These are phyloP conservation scores for Hyla sarda DNA, from an alignment of 2,113 vertebrate genomes.

Conservation along the genomic window DNA sequence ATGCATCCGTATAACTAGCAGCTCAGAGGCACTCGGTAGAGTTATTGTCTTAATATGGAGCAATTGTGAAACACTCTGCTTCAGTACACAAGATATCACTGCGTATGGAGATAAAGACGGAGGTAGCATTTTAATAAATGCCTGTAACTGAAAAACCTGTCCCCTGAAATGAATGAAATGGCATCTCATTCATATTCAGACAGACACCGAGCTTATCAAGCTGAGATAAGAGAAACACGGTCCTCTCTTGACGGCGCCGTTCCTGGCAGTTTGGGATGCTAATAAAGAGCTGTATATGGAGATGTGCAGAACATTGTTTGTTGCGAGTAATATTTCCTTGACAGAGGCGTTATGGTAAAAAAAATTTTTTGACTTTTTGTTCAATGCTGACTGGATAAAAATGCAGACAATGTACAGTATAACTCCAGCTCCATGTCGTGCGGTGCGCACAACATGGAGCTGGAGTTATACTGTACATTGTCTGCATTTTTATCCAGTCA, in stretches of 20 bases:
- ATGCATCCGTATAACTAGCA: neutral
- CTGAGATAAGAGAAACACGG: neutral
- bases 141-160: neutral
- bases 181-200: slow-evolving; percentile 23
- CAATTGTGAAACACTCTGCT: neutral
- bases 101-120: slow-evolving; percentile 8
- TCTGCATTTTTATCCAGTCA: too few relatives aligned
- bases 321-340: neutral
- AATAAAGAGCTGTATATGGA: slow-evolving; percentile 14
- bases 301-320: neutral
- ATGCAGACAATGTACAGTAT: neutral
- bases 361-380: too few relatives aligned
- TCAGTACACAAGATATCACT: neutral
- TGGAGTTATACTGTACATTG: neutral
- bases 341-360: neutral
- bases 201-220: neutral
- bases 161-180: slow-evolving; percentile 16
- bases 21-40: neutral
- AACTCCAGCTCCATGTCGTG: neutral
- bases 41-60: neutral
- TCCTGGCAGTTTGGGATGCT: neutral
- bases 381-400: too few relatives aligned
- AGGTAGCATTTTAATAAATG: slow-evolving; percentile 42
- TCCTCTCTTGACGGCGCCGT: neutral
- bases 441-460: too few relatives aligned